These are phyloP conservation scores for Argentina silus DNA, from an alignment of 2,797 vertebrate species.

Conservation along the genomic window DNA sequence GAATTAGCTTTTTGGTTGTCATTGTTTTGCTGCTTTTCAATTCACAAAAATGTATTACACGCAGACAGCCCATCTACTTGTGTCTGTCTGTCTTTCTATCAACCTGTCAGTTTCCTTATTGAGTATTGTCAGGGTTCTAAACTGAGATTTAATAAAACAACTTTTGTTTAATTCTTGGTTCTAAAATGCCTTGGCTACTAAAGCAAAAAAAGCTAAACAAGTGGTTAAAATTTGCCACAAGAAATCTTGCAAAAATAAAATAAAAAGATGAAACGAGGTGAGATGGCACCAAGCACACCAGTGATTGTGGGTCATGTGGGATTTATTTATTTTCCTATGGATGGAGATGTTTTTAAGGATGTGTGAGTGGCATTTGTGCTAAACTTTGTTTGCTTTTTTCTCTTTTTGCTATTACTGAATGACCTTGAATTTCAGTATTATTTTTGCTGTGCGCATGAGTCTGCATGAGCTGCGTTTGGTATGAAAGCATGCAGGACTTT, in stretches of 20 bases:
- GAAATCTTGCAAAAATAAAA: conserved; percentile 42
- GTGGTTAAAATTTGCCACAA: conserved; percentile 60
- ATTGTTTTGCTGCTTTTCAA: conserved; percentile 52
- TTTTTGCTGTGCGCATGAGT: conserved; percentile 65
- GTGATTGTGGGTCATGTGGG: conserved; percentile 39
- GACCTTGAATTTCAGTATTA: conserved; percentile 54
- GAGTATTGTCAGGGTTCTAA: conserved; percentile 77
- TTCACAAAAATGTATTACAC: conserved; percentile 47
- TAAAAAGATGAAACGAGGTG: conserved; percentile 40
- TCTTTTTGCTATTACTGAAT: conserved; percentile 47
- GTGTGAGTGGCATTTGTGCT: conserved; percentile 56
- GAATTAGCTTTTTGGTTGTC: conserved; percentile 20
- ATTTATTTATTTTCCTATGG: conserved; percentile 22
- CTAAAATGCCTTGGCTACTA: conserved; percentile 79
- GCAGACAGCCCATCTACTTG: conserved; percentile 47
- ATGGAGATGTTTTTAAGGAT: conserved; percentile 45
- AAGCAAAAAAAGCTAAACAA: conserved; percentile 62
- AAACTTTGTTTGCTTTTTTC: conserved; percentile 57
- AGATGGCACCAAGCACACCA: conserved; percentile 66
- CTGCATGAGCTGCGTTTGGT: conserved; percentile 62
- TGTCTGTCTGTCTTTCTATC: conserved; percentile 46
- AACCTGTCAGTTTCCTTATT: conserved; percentile 67
- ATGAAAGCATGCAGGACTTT: conserved; percentile 20
- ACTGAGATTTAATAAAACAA: conserved; percentile 68
- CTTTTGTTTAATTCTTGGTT: conserved; percentile 78